phyloP scores from a whole-genome alignment of 2,888 invertebrate species.

The Gonocerus acuteangulatus region DNA sequence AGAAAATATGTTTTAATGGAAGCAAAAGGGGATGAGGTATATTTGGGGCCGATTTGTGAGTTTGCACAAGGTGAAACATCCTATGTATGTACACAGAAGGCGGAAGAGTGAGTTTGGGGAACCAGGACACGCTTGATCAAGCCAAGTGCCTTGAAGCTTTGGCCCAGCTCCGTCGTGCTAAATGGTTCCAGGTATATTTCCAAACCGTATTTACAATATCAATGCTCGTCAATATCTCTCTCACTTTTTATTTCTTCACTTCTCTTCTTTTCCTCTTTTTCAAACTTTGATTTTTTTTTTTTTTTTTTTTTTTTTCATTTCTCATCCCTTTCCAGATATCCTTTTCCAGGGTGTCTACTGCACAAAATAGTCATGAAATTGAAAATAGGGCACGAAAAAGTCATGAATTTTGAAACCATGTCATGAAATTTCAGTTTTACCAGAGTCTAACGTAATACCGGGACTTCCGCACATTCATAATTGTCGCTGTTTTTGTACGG shows the following conservation, averaged over 20 bases:
- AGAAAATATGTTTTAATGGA: background rate
- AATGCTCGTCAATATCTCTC: conserved; percentile 32
- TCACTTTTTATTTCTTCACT: conserved; percentile 8
- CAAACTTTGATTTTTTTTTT: too few species aligned
- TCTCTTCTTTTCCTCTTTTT: background rate
- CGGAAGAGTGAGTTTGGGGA: conserved; percentile 31
- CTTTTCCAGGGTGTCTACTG: too few species aligned
- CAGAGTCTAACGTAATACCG: too few species aligned
- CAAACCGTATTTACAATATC: conserved; percentile 35
- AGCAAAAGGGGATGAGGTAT: conserved; percentile 13
- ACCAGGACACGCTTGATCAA: conserved; percentile 61
- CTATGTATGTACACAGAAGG: conserved; percentile 35
- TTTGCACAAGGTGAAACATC: conserved; percentile 35
- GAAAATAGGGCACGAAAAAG: too few species aligned
- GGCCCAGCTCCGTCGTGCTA: conserved; percentile 99
- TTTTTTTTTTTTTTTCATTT: background rate
- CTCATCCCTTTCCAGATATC: background rate
- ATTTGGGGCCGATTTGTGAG: conserved; percentile 20
- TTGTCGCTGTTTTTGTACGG: background rate
- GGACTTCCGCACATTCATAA: too few species aligned
- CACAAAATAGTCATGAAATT: too few species aligned
- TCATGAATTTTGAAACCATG: too few species aligned
- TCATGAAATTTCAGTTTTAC: too few species aligned
- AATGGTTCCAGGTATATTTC: conserved; percentile 93
- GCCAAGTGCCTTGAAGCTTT: conserved; percentile 96